phyloP scores from a whole-genome alignment of 92 coral and sea anemone species.

The Parazoanthus darwini region DNA sequence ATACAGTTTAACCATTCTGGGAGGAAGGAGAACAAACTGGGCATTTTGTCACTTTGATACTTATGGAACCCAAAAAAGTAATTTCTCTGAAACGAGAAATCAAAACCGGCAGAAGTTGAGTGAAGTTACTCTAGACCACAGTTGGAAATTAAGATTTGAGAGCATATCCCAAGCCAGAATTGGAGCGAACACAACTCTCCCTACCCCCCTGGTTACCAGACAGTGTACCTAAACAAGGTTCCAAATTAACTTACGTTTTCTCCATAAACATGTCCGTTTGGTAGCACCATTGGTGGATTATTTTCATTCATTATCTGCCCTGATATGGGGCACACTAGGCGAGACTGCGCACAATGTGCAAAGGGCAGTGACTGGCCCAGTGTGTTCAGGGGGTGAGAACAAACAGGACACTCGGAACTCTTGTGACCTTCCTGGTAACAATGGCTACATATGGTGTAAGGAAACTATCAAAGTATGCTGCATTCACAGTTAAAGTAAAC shows the following conservation, averaged over 20 bases:
- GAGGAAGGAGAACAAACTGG: too few species aligned
- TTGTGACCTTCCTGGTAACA: constrained; percentile 96
- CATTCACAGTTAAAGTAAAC: too few species aligned
- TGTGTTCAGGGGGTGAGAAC: constrained; percentile 91
- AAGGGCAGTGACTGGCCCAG: constrained; percentile 90
- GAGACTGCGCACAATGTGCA: constrained; percentile 99
- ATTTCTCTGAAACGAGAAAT: too few species aligned
- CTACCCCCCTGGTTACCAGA: too few species aligned
- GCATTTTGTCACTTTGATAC: too few species aligned
- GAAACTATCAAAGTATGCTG: not conserved
- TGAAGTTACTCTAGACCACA: too few species aligned
- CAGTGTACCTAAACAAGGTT: not conserved
- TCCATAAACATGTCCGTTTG: constrained; percentile 98
- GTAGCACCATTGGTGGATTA: constrained; percentile 97
- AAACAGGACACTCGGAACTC: constrained; percentile 96
- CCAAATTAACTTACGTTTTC: constrained; percentile 71
- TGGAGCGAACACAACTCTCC: too few species aligned
- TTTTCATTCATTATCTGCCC: constrained; percentile 99
- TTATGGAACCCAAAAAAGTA: too few species aligned
- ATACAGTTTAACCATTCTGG: too few species aligned
- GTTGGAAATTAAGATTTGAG: too few species aligned
- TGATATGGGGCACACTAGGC: constrained; percentile 96
- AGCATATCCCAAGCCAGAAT: too few species aligned
- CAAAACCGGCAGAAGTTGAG: too few species aligned
- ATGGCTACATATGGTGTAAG: constrained; percentile 64